These are phyloP conservation scores for Phoebastria nigripes DNA, from an alignment of 2,797 vertebrate genomes.

Conservation along the genomic window DNA sequence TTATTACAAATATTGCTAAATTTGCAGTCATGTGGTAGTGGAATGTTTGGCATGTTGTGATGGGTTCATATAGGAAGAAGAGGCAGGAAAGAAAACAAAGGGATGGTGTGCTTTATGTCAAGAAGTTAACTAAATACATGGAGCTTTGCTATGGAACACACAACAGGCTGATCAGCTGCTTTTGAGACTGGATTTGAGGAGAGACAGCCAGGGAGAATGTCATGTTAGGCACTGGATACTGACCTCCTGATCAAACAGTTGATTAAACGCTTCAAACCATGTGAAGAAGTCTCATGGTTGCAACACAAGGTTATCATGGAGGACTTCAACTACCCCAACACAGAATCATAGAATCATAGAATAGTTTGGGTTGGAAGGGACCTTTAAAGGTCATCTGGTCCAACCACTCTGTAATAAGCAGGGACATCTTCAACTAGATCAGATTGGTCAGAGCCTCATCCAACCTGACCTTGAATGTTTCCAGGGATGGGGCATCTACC, in stretches of 20 bases:
- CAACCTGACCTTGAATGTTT: too few relatives aligned
- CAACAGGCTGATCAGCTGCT: neutral
- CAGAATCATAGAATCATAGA: too few relatives aligned
- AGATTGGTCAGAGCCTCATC: too few relatives aligned
- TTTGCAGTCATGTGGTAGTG: neutral
- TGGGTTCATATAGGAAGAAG: neutral
- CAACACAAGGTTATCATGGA: rapidly evolving
- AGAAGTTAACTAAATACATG: neutral
- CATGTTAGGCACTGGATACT: neutral
- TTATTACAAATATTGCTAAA: neutral
- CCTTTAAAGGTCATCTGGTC: too few relatives aligned
- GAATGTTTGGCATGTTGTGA: neutral
- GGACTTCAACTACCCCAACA: neutral
- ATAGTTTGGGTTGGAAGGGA: too few relatives aligned
- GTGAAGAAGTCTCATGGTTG: neutral
- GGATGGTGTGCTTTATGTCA: neutral
- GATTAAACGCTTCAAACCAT: neutral
- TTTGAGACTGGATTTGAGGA: neutral
- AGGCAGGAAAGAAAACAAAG: neutral
- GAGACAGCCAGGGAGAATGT: neutral
- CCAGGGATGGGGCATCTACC: too few relatives aligned
- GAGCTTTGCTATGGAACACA: neutral
- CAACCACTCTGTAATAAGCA: too few relatives aligned
- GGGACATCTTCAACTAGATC: too few relatives aligned
- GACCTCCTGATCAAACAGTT: neutral